A percentile compares a stretch with the other conserved stretches of the same genome.
phyloP scores from a whole-genome alignment of 2,888 invertebrate genomes.

The Synanthedon formicaeformis region DNA sequence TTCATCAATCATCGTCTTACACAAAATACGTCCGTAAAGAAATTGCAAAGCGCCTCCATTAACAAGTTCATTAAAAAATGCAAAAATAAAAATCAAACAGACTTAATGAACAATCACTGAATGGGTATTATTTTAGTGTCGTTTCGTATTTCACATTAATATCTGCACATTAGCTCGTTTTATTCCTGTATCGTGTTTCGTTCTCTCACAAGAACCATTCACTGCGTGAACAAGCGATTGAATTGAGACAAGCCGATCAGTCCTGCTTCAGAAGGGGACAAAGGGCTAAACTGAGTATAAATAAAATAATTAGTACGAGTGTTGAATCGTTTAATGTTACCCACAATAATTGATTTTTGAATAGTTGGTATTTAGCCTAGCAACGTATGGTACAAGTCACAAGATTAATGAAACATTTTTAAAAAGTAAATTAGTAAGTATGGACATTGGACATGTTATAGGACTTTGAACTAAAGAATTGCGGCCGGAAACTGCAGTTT shows the following conservation, averaged over 20 bases:
- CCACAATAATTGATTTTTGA: slow-evolving; percentile 38
- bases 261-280: slow-evolving; percentile 19
- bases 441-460: too few relatives aligned
- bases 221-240: slow-evolving; percentile 10
- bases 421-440: too few relatives aligned
- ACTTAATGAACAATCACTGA: background rate
- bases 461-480: too few relatives aligned
- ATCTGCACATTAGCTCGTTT: slow-evolving; percentile 33
- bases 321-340: slow-evolving; percentile 48
- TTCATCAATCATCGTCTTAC: too few relatives aligned
- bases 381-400: slow-evolving; percentile 8
- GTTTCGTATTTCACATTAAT: slow-evolving; percentile 25
- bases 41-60: background rate
- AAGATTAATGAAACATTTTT: background rate
- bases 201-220: slow-evolving; percentile 21
- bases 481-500: too few relatives aligned
- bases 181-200: slow-evolving; percentile 27
- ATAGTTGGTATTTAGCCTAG: slow-evolving; percentile 13
- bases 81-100: background rate
- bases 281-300: slow-evolving; percentile 18
- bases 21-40: too few relatives aligned
- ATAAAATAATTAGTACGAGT: slow-evolving; percentile 62
- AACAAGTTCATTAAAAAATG: background rate
- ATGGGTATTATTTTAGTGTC: slow-evolving; percentile 15
- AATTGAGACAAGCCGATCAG: slow-evolving; percentile 10